Percentiles rank a stretch among this genome's conserved stretches.
Evolutionary conservation across 2,797 vertebrate species (phyloP).

Genomic region (Natrix natrix): DNA sequence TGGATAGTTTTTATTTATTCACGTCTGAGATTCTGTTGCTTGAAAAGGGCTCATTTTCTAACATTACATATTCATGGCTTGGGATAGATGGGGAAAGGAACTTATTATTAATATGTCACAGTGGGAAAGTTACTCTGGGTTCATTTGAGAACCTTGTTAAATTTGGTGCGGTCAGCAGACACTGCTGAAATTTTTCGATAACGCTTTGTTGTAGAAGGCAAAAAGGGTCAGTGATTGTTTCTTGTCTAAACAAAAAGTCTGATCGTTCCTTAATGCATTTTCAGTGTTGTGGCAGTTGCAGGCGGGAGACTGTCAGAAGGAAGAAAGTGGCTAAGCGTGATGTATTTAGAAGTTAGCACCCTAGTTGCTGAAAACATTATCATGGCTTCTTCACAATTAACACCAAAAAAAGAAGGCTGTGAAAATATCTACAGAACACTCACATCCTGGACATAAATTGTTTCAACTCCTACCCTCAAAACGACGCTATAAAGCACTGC

Average conservation of each 20-base stretch:
- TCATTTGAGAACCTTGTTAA: slow-evolving; percentile 87
- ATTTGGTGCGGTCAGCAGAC: slow-evolving; percentile 86
- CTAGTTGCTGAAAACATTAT: slow-evolving; percentile 20
- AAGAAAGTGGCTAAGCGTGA: not conserved
- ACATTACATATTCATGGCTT: slow-evolving; percentile 99
- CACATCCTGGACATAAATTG: no score
- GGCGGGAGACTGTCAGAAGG: not conserved
- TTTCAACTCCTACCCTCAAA: no score
- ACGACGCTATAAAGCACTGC: no score
- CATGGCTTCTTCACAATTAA: slow-evolving; percentile 4
- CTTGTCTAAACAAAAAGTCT: slow-evolving; percentile 58
- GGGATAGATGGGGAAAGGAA: slow-evolving; percentile 92
- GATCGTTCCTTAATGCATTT: slow-evolving; percentile 55
- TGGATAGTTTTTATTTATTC: slow-evolving; percentile 99
- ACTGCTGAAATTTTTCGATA: slow-evolving; percentile 67
- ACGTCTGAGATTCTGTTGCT: slow-evolving; percentile 90
- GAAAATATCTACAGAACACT: no score
- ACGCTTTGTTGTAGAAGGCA: slow-evolving; percentile 59
- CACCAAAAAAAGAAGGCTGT: not conserved
- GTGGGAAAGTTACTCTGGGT: slow-evolving; percentile 85
- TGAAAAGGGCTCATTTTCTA: slow-evolving; percentile 96
- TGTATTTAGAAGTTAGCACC: slow-evolving; percentile 11
- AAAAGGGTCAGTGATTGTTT: slow-evolving; percentile 53
- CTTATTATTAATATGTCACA: slow-evolving; percentile 99
- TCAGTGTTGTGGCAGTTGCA: slow-evolving; percentile 24